Evolutionary conservation across 1,140 invertebrate genomes (phyloP).

Genomic region (Drosophila murphyi): DNA sequence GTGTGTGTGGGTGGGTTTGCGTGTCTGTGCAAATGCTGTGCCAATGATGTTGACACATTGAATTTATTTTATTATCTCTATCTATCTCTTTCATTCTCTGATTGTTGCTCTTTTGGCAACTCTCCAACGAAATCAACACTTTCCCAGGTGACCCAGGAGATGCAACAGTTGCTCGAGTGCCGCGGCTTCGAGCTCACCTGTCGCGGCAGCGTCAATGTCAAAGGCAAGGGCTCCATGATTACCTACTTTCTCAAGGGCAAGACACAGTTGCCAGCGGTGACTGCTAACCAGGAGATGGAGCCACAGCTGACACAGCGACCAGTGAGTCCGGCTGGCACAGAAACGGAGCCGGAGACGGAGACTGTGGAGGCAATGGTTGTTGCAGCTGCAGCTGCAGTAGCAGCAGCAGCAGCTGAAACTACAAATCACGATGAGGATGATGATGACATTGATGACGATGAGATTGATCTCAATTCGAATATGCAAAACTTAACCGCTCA

Average conservation of each 20-base stretch:
- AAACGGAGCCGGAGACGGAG: neutral
- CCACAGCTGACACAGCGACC: neutral
- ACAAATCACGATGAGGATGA: neutral
- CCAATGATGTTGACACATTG: slow-evolving; percentile 70
- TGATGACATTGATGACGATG: slow-evolving; percentile 57
- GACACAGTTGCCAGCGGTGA: slow-evolving; percentile 84
- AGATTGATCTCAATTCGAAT: slow-evolving; percentile 81
- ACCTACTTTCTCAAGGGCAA: slow-evolving; percentile 91
- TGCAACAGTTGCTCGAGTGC: slow-evolving; percentile 90
- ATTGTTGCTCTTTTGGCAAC: too few relatives aligned
- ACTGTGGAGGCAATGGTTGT: neutral
- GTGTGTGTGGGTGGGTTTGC: neutral
- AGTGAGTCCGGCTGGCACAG: neutral
- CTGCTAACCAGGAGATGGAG: slow-evolving; percentile 9
- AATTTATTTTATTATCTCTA: slow-evolving; percentile 69
- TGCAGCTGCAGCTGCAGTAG: neutral
- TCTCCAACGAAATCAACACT: slow-evolving; percentile 31
- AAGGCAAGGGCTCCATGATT: slow-evolving; percentile 97
- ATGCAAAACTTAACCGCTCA: slow-evolving; percentile 82
- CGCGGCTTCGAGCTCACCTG: slow-evolving; percentile 92
- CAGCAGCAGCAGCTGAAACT: slow-evolving; percentile 1
- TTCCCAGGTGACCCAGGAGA: slow-evolving; percentile 92
- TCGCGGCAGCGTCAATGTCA: slow-evolving; percentile 94
- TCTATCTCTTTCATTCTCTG: neutral
- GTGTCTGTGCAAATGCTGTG: slow-evolving; percentile 20